Conservation (phyloP, 2,113 vertebrate species). For the Pelmatolapia mariae region DNA sequence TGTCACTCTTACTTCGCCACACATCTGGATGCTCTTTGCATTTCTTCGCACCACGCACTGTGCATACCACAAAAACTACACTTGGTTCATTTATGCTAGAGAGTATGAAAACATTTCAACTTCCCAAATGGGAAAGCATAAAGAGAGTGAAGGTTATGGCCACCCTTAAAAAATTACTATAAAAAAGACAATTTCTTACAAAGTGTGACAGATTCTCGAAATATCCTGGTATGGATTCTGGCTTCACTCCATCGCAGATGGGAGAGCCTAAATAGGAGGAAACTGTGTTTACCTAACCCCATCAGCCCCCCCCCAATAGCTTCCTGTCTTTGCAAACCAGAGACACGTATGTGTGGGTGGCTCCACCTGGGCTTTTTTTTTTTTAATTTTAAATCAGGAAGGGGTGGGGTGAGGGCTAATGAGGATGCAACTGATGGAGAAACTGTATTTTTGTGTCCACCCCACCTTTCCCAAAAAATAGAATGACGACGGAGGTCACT, state of each 20-base stretch:
- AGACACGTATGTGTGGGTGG: constrained; percentile 12
- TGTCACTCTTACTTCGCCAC: constrained; percentile 26
- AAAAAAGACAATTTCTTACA: not conserved
- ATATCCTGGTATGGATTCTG: constrained; percentile 6
- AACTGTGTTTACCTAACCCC: constrained; percentile 33
- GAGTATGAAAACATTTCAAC: constrained; percentile 3
- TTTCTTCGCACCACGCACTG: not conserved
- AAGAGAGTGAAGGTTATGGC: not conserved
- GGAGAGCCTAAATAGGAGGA: constrained; percentile 43
- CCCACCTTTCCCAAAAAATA: constrained; percentile 32
- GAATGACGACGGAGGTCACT: constrained; percentile 97
- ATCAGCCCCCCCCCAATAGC: not conserved
- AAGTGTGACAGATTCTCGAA: not conserved
- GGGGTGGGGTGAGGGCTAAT: not conserved
- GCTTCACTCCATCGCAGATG: constrained; percentile 45
- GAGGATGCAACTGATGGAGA: constrained; percentile 18
- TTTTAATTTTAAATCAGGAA: constrained; percentile 14
- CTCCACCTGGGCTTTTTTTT: constrained; percentile 53
- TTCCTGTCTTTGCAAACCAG: constrained; percentile 27
- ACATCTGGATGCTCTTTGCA: constrained; percentile 53
- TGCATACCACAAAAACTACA: not conserved
- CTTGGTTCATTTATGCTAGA: constrained; percentile 9
- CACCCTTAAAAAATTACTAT: not conserved
- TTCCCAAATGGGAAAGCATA: not conserved
- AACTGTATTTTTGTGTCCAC: constrained; percentile 17